A percentile compares a stretch with the other conserved stretches of the same genome.
phyloP scores from a whole-genome alignment of 2,888 invertebrate species.

The Eudasyphora cyanicolor region DNA sequence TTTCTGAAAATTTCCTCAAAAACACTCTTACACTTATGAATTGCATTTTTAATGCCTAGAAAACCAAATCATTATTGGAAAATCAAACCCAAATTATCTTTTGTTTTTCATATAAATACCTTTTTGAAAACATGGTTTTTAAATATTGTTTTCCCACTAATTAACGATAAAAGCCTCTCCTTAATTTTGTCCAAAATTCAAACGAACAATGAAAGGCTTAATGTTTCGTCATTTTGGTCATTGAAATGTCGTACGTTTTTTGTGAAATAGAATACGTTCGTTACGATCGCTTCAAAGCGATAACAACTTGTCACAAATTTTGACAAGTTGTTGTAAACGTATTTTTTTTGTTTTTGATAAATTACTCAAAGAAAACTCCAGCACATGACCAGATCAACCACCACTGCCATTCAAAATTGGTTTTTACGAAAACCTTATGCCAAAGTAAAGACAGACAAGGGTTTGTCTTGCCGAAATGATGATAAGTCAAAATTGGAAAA shows the following conservation, averaged over 20 bases:
- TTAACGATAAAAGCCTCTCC: constrained; percentile 6
- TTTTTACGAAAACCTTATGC: background rate
- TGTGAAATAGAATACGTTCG: background rate
- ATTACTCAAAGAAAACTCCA: constrained; percentile 4
- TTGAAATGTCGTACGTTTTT: background rate
- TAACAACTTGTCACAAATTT: constrained; percentile 67
- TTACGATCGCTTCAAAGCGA: constrained; percentile 2
- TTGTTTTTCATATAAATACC: background rate
- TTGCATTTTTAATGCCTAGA: too few relatives aligned
- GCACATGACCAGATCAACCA: background rate
- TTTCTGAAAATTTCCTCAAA: too few relatives aligned
- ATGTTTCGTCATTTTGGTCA: background rate
- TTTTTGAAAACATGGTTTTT: background rate
- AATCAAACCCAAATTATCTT: constrained; percentile 4
- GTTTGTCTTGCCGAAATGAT: background rate
- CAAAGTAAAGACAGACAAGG: background rate
- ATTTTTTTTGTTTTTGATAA: background rate
- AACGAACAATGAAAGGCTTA: background rate
- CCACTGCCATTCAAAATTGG: background rate
- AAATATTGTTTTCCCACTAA: constrained; percentile 8
- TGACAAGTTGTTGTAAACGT: constrained; percentile 62
- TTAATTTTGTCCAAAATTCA: background rate
- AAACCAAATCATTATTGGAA: too few relatives aligned
- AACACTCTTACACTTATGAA: too few relatives aligned
- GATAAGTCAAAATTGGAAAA: background rate